These are phyloP conservation scores for Danaus plexippus DNA, from an alignment of 1,140 invertebrate species.

Conservation along the genomic window DNA sequence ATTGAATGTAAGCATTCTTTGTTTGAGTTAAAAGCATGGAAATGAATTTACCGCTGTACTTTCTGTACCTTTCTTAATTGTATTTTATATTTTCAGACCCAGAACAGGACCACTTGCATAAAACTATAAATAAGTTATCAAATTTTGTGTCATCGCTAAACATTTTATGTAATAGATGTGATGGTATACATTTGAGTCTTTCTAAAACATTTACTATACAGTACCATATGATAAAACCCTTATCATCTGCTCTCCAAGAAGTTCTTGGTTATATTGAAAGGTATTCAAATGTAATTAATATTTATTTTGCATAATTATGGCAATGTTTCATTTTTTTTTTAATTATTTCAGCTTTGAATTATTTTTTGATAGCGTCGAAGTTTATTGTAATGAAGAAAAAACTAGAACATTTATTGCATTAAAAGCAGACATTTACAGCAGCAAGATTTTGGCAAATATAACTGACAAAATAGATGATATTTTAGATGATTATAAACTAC, in stretches of 20 bases:
- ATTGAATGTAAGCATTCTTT: conserved; percentile 75
- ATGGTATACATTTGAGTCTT: conserved; percentile 61
- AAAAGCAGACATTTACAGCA: conserved; percentile 66
- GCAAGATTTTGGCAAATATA: conserved; percentile 69
- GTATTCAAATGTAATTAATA: conserved; percentile 17
- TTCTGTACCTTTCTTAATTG: conserved; percentile 4
- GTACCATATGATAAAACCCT: conserved; percentile 52
- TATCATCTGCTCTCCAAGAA: conserved; percentile 39
- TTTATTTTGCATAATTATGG: conserved; percentile 11
- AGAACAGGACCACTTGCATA: conserved; percentile 28
- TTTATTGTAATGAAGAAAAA: conserved; percentile 82
- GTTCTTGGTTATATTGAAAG: conserved; percentile 28
- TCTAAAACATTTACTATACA: conserved; percentile 55
- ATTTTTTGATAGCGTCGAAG: conserved; percentile 72
- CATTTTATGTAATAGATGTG: conserved; percentile 34
- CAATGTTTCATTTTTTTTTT: conserved; percentile 1
- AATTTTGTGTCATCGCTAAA: conserved; percentile 22
- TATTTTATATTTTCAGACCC: conserved; percentile 39
- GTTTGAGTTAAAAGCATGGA: neutral
- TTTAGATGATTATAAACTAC: conserved; percentile 78
- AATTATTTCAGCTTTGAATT: conserved; percentile 73
- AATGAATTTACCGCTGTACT: neutral
- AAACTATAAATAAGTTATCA: conserved; percentile 39
- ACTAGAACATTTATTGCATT: conserved; percentile 83
- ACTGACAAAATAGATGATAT: conserved; percentile 73